phyloP scores from a whole-genome alignment of 2,888 invertebrate genomes.

The Tetrapedia diversipes region DNA sequence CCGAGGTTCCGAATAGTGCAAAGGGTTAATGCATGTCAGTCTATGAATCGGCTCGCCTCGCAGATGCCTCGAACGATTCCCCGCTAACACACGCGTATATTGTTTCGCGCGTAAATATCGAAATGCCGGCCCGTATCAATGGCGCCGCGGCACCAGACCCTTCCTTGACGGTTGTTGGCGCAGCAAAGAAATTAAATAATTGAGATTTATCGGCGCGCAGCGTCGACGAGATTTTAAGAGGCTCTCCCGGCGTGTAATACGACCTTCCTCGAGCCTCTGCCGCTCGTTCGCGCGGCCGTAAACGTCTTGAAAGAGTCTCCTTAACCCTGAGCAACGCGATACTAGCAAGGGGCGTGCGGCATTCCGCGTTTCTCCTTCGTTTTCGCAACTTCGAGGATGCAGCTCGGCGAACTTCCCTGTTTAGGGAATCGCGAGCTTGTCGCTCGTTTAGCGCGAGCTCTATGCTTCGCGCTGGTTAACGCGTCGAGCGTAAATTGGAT shows the following conservation, averaged over 20 bases:
- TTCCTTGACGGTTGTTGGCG: conserved; percentile 3
- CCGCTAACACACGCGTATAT: too few relatives aligned
- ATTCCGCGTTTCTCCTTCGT: conserved; percentile 21
- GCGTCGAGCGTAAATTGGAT: not conserved
- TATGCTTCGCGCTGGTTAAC: not conserved
- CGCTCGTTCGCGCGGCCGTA: conserved; percentile 35
- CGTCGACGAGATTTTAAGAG: conserved; percentile 57
- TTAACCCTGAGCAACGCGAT: conserved; percentile 38
- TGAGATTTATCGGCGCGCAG: conserved; percentile 68
- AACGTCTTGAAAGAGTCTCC: conserved; percentile 36
- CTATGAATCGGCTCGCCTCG: too few relatives aligned
- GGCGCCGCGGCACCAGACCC: too few relatives aligned
- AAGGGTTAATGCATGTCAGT: too few relatives aligned
- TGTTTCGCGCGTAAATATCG: too few relatives aligned
- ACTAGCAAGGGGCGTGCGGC: conserved; percentile 2
- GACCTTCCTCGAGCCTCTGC: conserved; percentile 17
- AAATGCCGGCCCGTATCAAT: too few relatives aligned
- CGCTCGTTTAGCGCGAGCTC: not conserved
- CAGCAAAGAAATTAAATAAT: conserved; percentile 73
- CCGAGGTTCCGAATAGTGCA: too few relatives aligned
- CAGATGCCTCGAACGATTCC: too few relatives aligned
- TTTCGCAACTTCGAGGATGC: conserved; percentile 15
- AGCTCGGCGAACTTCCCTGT: not conserved
- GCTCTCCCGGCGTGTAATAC: conserved; percentile 38
- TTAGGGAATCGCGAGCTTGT: not conserved